Evolutionary conservation across 2,797 vertebrate genomes (phyloP).

Genomic region (Luscinia luscinia): DNA sequence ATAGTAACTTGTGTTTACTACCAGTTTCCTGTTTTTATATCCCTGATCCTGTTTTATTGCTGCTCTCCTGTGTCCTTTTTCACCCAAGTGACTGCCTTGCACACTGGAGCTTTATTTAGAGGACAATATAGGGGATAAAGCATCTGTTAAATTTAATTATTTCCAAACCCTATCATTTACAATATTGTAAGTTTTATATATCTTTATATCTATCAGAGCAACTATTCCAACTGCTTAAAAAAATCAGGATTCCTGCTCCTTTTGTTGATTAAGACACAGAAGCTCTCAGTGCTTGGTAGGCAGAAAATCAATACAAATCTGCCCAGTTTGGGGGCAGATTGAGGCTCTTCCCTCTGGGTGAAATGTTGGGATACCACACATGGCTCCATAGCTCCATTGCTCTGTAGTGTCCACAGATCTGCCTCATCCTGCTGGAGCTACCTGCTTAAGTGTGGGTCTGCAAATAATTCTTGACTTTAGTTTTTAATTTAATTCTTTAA

Average conservation of each 20-base stretch:
- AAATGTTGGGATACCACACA: not conserved
- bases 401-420: not conserved
- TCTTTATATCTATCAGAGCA: not conserved
- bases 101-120: not conserved
- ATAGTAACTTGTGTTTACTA: conserved; percentile 10
- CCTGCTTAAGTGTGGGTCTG: not conserved
- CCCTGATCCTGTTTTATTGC: not conserved
- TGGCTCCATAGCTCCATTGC: not conserved
- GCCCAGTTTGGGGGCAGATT: not conserved
- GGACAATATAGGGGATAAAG: not conserved
- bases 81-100: not conserved
- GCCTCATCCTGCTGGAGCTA: not conserved
- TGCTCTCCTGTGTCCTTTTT: not conserved
- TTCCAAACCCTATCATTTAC: not conserved
- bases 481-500: not conserved
- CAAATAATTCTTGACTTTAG: not conserved
- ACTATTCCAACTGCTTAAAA: not conserved
- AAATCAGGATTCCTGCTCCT: not conserved
- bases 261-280: not conserved
- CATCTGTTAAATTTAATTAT: not conserved
- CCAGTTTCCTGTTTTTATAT: not conserved
- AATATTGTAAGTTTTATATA: not conserved
- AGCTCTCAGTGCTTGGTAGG: not conserved
- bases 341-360: too few relatives aligned
- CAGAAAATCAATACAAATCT: not conserved